Evolutionary conservation across 2,888 invertebrate species (phyloP), one percentile per base, ranked within the genome.

Genomic region (Hirtodrosophila confusa): DNA sequence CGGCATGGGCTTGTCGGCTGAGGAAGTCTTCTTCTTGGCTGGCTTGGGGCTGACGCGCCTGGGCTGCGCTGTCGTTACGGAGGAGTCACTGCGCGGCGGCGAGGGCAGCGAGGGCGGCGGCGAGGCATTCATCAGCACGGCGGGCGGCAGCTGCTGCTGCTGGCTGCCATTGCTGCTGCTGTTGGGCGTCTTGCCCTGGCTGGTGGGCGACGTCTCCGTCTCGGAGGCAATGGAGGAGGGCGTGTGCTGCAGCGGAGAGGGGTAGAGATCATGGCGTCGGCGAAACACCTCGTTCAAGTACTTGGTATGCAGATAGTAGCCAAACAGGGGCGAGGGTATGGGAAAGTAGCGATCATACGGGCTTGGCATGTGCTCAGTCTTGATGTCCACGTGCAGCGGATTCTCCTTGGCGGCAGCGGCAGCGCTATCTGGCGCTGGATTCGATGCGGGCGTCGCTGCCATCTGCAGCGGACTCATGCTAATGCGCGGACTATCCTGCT

Each of bases 241-340:
- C 2, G 91, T 91, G 49, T 90, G 90, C 77, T 90, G 90, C 83
- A 90, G 65, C 51, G 90, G 86, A 51, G 90, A 87, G 64, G 88
- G 84, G 67, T 94, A 94, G 67, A 94, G 93, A 89, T 94, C 94
- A 79, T 93, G 94, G 35, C 94, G 92, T 40, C 93, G 92, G 24
- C 93, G 92, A 76, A 93, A 93, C 56, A 93, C 92, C 79, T 93
- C 93, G 44, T 93, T 93, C 85, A 94, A 92, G 91, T 94, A 94
- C 91, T 94, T 94, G 76, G 93, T 93, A 83, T 94, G 93, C 80
- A 94, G 92, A 88, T 94, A 94, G 76, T 93, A 93, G 82, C 94
- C 94, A 90, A 94, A 94, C 45, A 92, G 70, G 4, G 92, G 92
- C 53, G 92, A 91, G 5, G 88, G 89, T 64, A 92, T 91, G 60